These are phyloP conservation scores for Tokudaia muenninki DNA, from an alignment of 2,797 vertebrate genomes.

Conservation along the genomic window DNA sequence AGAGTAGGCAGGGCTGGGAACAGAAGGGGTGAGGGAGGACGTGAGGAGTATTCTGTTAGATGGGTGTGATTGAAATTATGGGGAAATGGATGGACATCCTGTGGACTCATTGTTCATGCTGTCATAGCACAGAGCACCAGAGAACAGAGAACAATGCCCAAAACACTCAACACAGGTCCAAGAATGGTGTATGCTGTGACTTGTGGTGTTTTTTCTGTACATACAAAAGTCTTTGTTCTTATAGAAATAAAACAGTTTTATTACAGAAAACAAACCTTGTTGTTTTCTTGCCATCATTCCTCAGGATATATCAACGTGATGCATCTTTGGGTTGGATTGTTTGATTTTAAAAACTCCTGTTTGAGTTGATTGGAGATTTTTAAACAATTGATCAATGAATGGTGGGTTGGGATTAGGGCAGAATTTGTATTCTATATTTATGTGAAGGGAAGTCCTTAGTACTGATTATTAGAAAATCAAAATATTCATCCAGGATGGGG, in stretches of 20 bases:
- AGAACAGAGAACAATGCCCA: background rate
- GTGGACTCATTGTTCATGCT: background rate
- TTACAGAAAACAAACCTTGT: background rate
- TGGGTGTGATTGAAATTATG: accelerated
- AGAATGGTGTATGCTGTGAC: background rate
- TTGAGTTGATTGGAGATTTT: background rate
- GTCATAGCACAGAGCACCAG: background rate
- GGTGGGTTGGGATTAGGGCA: background rate
- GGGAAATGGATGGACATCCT: background rate
- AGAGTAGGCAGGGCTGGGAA: background rate
- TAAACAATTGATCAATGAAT: background rate
- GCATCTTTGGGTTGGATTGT: background rate
- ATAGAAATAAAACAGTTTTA: background rate
- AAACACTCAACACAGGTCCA: too few relatives aligned
- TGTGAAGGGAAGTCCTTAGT: background rate
- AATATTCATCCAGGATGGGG: background rate
- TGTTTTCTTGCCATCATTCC: background rate
- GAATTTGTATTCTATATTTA: background rate
- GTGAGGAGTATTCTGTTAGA: background rate
- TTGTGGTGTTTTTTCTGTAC: background rate
- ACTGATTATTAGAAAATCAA: background rate
- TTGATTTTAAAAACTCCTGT: background rate
- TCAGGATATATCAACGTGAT: background rate
- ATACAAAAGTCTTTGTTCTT: background rate
- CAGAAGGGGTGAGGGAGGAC: background rate